A percentile compares a stretch with the other conserved stretches of the same genome.
These are phyloP conservation scores for Hippocampus kuda DNA, from an alignment of 2,797 vertebrate genomes.

Conservation along the genomic window DNA sequence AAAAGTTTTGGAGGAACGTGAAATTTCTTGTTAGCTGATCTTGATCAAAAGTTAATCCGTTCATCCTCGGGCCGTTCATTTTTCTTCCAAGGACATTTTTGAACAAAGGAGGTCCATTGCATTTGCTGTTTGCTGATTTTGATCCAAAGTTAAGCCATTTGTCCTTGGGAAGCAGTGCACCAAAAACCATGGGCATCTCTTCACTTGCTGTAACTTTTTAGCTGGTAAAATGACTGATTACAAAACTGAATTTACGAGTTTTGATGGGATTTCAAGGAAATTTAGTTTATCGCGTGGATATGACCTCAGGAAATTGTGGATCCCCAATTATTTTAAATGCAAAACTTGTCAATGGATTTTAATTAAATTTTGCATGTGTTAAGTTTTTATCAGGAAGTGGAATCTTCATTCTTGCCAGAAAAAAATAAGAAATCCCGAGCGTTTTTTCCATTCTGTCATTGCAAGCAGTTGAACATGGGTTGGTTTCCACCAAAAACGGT, in stretches of 20 bases:
- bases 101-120: background rate
- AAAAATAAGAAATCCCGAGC: no score
- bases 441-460: no score
- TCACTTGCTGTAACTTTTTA: background rate
- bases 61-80: conserved; percentile 43
- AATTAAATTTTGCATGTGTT: background rate
- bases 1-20: background rate
- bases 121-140: conserved; percentile 1
- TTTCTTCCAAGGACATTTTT: conserved; percentile 23
- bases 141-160: background rate
- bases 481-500: no score
- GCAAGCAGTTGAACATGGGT: no score
- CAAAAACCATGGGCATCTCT: background rate
- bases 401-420: no score
- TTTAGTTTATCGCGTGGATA: background rate
- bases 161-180: background rate
- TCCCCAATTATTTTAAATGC: no score
- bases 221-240: background rate
- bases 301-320: background rate
- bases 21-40: conserved; percentile 3
- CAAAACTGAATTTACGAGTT: background rate
- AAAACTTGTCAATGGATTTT: background rate
- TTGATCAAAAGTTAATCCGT: conserved; percentile 1
- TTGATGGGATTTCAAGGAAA: background rate
- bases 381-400: no score